A percentile compares a stretch with the other conserved stretches of the same genome.
Evolutionary conservation across 2,797 vertebrate species (phyloP).

Genomic region (Rhadinocentrus ornatus): DNA sequence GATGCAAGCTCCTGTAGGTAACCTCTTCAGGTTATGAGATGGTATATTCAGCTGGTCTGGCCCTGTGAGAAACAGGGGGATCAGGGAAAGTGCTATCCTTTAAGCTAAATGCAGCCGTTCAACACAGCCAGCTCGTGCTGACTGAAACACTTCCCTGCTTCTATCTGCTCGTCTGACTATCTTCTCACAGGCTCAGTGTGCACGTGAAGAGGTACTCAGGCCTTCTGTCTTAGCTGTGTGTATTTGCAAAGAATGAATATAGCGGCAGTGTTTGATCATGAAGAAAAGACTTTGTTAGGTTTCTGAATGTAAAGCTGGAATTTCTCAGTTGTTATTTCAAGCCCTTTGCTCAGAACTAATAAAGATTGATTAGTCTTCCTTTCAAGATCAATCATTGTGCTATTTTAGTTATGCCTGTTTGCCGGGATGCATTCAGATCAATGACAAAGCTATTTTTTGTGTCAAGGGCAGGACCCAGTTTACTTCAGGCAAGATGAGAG

Average conservation of each 20-base stretch:
- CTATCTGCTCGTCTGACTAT: slow-evolving; percentile 60
- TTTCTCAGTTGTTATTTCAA: slow-evolving; percentile 41
- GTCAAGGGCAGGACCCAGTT: slow-evolving; percentile 58
- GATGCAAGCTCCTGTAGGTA: slow-evolving; percentile 42
- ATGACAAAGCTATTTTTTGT: slow-evolving; percentile 74
- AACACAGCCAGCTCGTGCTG: slow-evolving; percentile 71
- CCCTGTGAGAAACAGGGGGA: slow-evolving; percentile 49
- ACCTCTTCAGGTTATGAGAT: slow-evolving; percentile 49
- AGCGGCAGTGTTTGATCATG: slow-evolving; percentile 38
- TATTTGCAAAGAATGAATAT: slow-evolving; percentile 34
- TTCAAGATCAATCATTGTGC: slow-evolving; percentile 76
- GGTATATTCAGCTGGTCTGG: slow-evolving; percentile 57
- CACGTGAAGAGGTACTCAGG: slow-evolving; percentile 61
- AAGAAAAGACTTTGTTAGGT: slow-evolving; percentile 42
- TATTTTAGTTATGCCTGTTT: slow-evolving; percentile 79
- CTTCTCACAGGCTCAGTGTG: slow-evolving; percentile 43
- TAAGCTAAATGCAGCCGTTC: slow-evolving; percentile 76
- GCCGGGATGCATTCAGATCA: slow-evolving; percentile 74
- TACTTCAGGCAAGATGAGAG: slow-evolving; percentile 57
- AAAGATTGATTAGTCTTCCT: slow-evolving; percentile 76
- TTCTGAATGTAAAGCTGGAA: slow-evolving; percentile 17
- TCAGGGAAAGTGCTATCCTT: slow-evolving; percentile 72
- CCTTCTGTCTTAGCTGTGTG: slow-evolving; percentile 51
- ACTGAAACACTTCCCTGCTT: slow-evolving; percentile 66
- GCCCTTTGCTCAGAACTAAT: slow-evolving; percentile 73